Conservation (phyloP, 1,140 invertebrate species). For the Leguminivora glycinivorella region DNA sequence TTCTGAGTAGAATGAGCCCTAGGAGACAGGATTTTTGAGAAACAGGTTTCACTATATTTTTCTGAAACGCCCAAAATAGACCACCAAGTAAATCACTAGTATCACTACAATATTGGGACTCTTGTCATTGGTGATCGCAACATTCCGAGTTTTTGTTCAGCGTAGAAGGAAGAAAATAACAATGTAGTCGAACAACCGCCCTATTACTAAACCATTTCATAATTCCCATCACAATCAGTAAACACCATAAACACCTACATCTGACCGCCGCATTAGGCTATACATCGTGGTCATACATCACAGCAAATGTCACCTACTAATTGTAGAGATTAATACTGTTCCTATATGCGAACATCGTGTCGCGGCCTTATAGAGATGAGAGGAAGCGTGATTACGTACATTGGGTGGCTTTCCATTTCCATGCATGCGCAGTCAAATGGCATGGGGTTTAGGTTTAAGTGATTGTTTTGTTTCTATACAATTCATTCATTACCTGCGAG, state of each 20-base stretch:
- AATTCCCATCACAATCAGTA: neutral
- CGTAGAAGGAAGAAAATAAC: neutral
- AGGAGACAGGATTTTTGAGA: too few species aligned
- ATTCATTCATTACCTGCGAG: too few species aligned
- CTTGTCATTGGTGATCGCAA: neutral
- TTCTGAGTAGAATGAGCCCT: too few species aligned
- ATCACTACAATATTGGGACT: too few species aligned
- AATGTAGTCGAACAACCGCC: neutral
- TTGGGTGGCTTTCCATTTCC: slow-evolving; percentile 12
- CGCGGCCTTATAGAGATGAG: slow-evolving; percentile 8
- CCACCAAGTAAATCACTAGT: too few species aligned
- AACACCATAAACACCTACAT: neutral
- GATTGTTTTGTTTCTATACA: neutral
- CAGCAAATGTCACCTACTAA: slow-evolving; percentile 5
- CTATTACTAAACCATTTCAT: neutral
- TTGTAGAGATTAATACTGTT: slow-evolving; percentile 8
- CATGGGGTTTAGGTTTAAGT: neutral
- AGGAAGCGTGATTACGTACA: slow-evolving; percentile 5
- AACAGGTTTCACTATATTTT: too few species aligned
- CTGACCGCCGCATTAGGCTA: slow-evolving; percentile 3
- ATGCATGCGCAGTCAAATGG: neutral
- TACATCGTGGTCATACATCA: slow-evolving; percentile 2
- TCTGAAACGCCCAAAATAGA: too few species aligned
- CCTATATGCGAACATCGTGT: slow-evolving; percentile 11
- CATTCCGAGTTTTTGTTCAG: neutral